Evolutionary conservation across 2,797 vertebrate genomes (phyloP), one percentile per base, ranked within the genome.

Genomic region (Rhinella marina): DNA sequence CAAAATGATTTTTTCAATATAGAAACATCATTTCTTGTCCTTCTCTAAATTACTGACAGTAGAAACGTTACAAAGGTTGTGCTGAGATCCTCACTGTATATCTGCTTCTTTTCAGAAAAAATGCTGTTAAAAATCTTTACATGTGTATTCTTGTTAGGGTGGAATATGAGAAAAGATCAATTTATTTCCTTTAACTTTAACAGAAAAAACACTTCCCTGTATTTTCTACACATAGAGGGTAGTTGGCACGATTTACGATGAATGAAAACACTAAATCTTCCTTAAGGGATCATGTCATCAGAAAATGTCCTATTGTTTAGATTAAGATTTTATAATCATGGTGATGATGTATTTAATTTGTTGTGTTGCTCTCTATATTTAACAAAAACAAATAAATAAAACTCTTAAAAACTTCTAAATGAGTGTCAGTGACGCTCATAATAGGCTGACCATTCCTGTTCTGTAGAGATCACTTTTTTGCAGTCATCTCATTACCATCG

Each of bases 1-100:
- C 25, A 81, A 76, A 77, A 88, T 72, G 17, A 75, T 81, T 72
- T 85, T 82, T 54, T 66, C 48, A 52, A 61, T 85, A 85, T 80
- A 81, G 41, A 25, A 75, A 50, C 41, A 81, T 27, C 9, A 41
- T 66, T 75, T 68, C 59, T 17, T 68, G 82, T 48, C 82, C 29
- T 68, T 77, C 48, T 64, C 48, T 64, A 88, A 82, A 86, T 52
- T 82, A 68, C 64, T 82, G 57, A 56, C 41, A 11, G 32, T 17
- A n/a, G 8, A 59, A 50, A 77, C 14, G 62, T 81, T 56, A 19
- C 11, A 72, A 41, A 76, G 56, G 66, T 66, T 85, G 41, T 70
- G 23, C 82, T 14, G 25, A 9, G 29, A 41, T 61, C 29, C 13
- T 23, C 29, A n/a, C 41, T 16, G 56, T 41, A 16, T 75, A 10